These are phyloP conservation scores for Leguminivora glycinivorella DNA, from an alignment of 1,140 invertebrate species.

Conservation along the genomic window DNA sequence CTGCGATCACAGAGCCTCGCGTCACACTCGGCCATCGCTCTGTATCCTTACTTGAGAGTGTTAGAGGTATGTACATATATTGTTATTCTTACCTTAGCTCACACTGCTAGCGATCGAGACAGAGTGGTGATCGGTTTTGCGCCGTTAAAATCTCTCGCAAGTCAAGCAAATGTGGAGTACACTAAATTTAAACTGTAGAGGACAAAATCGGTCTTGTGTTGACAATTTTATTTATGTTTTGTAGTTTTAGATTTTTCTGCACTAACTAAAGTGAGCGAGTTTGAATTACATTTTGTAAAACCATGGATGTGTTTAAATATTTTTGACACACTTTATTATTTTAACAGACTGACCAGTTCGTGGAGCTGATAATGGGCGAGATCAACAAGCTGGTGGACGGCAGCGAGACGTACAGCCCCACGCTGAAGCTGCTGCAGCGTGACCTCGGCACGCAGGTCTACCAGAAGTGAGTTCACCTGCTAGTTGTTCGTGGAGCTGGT, in stretches of 20 bases:
- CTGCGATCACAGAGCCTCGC: slow-evolving; percentile 77
- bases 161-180: no score
- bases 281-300: no score
- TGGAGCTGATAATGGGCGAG: slow-evolving; percentile 84
- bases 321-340: background rate
- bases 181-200: no score
- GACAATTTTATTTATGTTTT: no score
- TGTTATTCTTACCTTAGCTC: no score
- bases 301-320: background rate
- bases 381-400: slow-evolving; percentile 84
- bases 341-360: slow-evolving; percentile 80
- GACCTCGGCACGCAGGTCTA: slow-evolving; percentile 86
- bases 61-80: slow-evolving; percentile 60
- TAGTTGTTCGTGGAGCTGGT: slow-evolving; percentile 84
- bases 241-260: no score
- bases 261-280: no score
- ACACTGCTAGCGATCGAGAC: no score
- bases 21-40: slow-evolving; percentile 77
- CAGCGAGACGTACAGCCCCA: slow-evolving; percentile 89
- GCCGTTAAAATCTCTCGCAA: no score
- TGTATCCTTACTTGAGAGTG: slow-evolving; percentile 88
- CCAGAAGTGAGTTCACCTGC: slow-evolving; percentile 70
- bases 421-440: slow-evolving; percentile 81
- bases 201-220: background rate
- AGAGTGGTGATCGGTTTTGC: no score